Evolutionary conservation across 2,888 invertebrate species (phyloP).

Genomic region (Drosophila macrothrix): DNA sequence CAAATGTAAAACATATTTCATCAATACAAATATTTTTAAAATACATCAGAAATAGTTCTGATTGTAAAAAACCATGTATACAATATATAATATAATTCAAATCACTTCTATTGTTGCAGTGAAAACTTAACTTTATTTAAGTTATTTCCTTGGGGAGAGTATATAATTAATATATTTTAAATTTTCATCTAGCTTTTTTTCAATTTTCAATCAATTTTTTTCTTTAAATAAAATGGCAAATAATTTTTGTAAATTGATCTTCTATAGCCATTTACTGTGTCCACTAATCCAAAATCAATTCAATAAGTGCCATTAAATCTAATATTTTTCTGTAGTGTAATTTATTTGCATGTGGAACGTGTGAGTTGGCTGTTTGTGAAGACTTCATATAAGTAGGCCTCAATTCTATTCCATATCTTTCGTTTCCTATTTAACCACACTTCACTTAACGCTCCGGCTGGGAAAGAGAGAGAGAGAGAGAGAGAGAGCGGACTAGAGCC

Average conservation of each 20-base stretch:
- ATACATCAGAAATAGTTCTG: neutral
- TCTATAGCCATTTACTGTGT: neutral
- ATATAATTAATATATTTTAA: neutral
- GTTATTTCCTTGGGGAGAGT: too few relatives aligned
- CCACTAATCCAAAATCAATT: neutral
- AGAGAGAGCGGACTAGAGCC: slow-evolving; percentile 10
- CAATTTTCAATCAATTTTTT: neutral
- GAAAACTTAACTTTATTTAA: neutral
- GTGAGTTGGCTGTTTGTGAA: neutral
- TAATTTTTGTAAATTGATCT: neutral
- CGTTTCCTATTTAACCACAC: slow-evolving; percentile 37
- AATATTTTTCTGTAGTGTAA: neutral
- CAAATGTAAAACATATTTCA: neutral
- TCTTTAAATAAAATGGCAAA: neutral
- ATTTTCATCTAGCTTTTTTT: neutral
- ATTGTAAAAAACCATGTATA: neutral
- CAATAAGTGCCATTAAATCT: neutral
- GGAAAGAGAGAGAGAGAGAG: slow-evolving; percentile 7
- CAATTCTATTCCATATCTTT: slow-evolving; percentile 11
- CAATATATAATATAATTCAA: neutral
- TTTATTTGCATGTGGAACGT: neutral
- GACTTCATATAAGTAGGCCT: slow-evolving; percentile 3
- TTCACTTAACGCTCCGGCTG: slow-evolving; percentile 15
- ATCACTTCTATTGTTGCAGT: neutral
- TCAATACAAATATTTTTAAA: neutral